These are phyloP conservation scores for Planococcus citri DNA, from an alignment of 1,140 invertebrate genomes.

Conservation along the genomic window DNA sequence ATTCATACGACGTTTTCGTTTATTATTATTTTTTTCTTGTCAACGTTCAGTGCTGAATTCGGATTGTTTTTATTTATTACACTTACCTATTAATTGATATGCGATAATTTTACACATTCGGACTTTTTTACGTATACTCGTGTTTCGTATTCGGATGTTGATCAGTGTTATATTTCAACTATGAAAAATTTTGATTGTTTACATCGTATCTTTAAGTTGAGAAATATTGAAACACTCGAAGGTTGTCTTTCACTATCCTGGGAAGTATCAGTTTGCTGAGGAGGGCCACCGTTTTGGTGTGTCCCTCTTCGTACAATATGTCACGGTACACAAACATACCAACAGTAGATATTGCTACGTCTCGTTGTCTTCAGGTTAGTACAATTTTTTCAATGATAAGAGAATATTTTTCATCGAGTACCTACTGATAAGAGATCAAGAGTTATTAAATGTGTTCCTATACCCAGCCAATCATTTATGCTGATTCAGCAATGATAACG, in stretches of 20 bases:
- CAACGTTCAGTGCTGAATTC: not conserved
- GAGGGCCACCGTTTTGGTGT: constrained; percentile 18
- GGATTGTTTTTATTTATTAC: not conserved
- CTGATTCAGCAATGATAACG: no score
- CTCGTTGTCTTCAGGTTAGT: constrained; percentile 16
- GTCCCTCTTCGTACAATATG: constrained; percentile 17
- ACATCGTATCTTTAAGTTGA: not conserved
- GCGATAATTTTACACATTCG: not conserved
- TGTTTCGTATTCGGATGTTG: not conserved
- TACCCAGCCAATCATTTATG: no score
- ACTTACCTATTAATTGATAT: not conserved
- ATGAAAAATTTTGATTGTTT: not conserved
- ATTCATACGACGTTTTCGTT: no score
- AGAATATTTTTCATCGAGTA: not conserved
- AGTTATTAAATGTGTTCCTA: no score
- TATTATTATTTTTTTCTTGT: not conserved
- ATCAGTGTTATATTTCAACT: not conserved
- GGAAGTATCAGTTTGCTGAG: not conserved
- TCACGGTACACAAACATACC: constrained; percentile 7
- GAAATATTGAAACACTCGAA: not conserved
- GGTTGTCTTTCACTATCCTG: not conserved
- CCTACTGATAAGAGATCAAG: no score
- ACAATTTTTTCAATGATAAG: not conserved
- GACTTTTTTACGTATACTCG: no score
- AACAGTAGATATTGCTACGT: constrained; percentile 11